These are phyloP conservation scores for Lycocerus yunnanus DNA, from an alignment of 2,888 invertebrate species.

Conservation along the genomic window DNA sequence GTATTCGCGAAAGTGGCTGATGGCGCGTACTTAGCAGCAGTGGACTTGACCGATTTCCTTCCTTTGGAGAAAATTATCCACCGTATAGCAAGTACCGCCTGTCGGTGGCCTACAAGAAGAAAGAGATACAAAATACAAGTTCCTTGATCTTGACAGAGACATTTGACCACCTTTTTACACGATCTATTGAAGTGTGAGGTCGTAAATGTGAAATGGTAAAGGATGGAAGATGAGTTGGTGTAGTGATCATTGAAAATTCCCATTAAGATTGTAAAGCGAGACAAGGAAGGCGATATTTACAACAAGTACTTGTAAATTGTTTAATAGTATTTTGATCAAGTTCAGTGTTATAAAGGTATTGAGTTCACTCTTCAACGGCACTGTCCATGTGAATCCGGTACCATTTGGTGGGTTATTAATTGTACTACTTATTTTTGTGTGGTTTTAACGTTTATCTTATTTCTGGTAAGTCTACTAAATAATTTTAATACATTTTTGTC, in stretches of 20 bases:
- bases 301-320: constrained; percentile 22
- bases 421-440: not conserved
- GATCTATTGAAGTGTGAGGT: not conserved
- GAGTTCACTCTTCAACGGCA: constrained; percentile 18
- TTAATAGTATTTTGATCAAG: constrained; percentile 24
- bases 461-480: not conserved
- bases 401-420: constrained; percentile 16
- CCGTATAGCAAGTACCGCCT: constrained; percentile 27
- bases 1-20: constrained; percentile 26
- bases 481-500: not conserved
- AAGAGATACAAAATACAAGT: constrained; percentile 1
- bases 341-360: constrained; percentile 33
- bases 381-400: constrained; percentile 20
- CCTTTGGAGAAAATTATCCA: constrained; percentile 19
- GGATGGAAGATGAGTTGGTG: constrained; percentile 15
- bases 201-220: constrained; percentile 19
- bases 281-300: constrained; percentile 3
- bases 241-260: not conserved
- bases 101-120: constrained; percentile 19
- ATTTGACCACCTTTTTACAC: not conserved
- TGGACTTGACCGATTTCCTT: constrained; percentile 28
- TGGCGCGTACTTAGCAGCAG: constrained; percentile 9
- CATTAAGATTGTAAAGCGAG: not conserved
- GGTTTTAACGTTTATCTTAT: not conserved
- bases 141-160: not conserved